Evolutionary conservation across 64 coral and sea anemone genomes (phyloP), one percentile per base, ranked within the genome.

Genomic region (Stichodactyla mertensii): DNA sequence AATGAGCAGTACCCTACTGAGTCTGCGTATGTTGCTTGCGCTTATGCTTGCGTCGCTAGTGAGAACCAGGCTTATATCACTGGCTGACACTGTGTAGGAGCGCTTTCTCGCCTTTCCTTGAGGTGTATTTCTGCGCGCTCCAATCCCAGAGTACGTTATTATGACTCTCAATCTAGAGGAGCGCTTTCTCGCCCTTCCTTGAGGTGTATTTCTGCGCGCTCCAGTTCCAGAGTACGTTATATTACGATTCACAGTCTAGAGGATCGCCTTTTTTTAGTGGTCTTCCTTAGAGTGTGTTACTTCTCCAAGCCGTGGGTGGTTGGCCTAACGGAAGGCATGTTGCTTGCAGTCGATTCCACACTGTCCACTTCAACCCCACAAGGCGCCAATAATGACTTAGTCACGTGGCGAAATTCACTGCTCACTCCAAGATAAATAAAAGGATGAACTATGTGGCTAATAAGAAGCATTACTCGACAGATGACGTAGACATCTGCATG

Each of bases 391-490:
- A 81, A 3, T 55, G 78, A 81, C 56, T 85, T 85, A 3, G 56
- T 85, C 57, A 85, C 83, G 22, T 64, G 83, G 61, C 83, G 83
- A 26, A 85, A 85, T 16, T 85, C 83, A 23, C 55, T 31, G 51
- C 83, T 85, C 83, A 85, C 83, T 9, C 83, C 60, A 57, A 57
- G 54, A 52, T 61, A 85, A 26, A 85, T 61, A 36, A 85, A 85
- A 62, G 83, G 83, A 51, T 85, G 83, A 1, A 61, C 54, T 4
- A 85, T 55, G 55, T 85, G 83, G 22, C 83, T 85, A 61, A 64
- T 31, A 16, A 85, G 60, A 18, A 85, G 60, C 83, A 85, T 85
- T 18, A 61, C 56, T 16, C 83, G 83, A 31, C 83, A 85, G 20
- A 85, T 85, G 24, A 85, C 83, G 57, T 85, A 85, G 24, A 85